These are phyloP conservation scores for Chrosomus eos DNA, from an alignment of 2,797 vertebrate genomes.

Conservation along the genomic window DNA sequence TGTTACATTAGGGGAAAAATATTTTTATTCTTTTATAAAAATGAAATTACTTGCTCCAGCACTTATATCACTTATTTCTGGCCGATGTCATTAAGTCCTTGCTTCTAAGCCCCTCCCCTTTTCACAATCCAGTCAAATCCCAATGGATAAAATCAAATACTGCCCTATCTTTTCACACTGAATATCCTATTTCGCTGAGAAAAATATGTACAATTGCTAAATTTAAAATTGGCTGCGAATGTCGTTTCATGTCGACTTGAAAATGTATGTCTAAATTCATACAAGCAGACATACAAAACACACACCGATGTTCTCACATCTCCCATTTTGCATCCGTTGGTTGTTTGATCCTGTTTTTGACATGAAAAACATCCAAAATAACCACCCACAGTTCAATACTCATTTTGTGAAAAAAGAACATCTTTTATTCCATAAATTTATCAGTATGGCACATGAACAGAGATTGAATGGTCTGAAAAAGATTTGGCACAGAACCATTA, in stretches of 20 bases:
- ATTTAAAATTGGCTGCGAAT: background rate
- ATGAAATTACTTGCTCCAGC: background rate
- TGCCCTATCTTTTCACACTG: background rate
- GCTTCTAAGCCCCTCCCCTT: background rate
- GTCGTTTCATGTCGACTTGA: background rate
- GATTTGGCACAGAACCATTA: constrained; percentile 74
- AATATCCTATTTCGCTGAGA: background rate
- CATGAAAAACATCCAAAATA: constrained; percentile 59
- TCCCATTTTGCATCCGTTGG: constrained; percentile 2
- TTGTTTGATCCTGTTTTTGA: constrained; percentile 48
- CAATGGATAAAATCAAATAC: background rate
- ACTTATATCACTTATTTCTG: no score
- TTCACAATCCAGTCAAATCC: background rate
- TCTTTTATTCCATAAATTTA: constrained; percentile 79
- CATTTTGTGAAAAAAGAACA: constrained; percentile 70
- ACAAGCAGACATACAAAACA: constrained; percentile 26
- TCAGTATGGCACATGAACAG: constrained; percentile 78
- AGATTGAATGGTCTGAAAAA: constrained; percentile 76
- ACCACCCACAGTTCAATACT: constrained; percentile 65
- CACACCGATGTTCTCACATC: constrained; percentile 11
- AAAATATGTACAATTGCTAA: background rate
- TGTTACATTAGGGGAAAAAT: background rate
- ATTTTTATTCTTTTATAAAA: background rate
- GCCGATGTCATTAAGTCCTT: background rate
- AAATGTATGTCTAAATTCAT: constrained; percentile 8